Percentiles rank a stretch among this genome's conserved stretches.
Conservation (phyloP, 1,140 invertebrate species). For the Cyclargus thomasi region DNA sequence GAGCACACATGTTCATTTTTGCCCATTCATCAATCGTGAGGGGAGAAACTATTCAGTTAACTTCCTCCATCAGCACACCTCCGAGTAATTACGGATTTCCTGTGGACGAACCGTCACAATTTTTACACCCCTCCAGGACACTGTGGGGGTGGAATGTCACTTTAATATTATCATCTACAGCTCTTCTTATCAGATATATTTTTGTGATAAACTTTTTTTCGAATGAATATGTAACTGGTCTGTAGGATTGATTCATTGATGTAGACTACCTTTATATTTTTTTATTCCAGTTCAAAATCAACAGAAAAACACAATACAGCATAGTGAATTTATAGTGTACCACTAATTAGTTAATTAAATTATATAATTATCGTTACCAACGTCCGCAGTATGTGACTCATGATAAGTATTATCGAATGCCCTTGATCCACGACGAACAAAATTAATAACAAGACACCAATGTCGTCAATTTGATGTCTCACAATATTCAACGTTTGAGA, state of each 20-base stretch:
- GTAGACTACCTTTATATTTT: neutral
- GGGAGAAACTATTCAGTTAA: conserved; percentile 45
- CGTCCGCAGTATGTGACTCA: neutral
- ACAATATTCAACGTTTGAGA: too few species aligned
- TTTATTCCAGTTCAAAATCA: neutral
- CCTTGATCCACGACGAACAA: neutral
- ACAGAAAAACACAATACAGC: neutral
- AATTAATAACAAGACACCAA: neutral
- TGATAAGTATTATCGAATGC: neutral
- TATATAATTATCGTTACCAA: neutral
- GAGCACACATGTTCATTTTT: conserved; percentile 59
- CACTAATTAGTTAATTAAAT: neutral
- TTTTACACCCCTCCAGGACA: neutral
- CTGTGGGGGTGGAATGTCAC: neutral
- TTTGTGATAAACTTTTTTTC: too few species aligned
- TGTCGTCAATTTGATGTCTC: neutral
- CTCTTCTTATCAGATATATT: too few species aligned
- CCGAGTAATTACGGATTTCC: conserved; percentile 7
- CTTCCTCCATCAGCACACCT: neutral
- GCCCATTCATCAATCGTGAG: conserved; percentile 59
- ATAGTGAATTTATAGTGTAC: neutral
- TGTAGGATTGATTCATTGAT: too few species aligned
- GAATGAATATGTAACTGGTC: too few species aligned
- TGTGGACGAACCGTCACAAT: neutral
- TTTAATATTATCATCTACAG: too few species aligned